Evolutionary conservation across 2,888 invertebrate species (phyloP), one percentile per base, ranked within the genome.

Genomic region (Drosophila nigritarsus): DNA sequence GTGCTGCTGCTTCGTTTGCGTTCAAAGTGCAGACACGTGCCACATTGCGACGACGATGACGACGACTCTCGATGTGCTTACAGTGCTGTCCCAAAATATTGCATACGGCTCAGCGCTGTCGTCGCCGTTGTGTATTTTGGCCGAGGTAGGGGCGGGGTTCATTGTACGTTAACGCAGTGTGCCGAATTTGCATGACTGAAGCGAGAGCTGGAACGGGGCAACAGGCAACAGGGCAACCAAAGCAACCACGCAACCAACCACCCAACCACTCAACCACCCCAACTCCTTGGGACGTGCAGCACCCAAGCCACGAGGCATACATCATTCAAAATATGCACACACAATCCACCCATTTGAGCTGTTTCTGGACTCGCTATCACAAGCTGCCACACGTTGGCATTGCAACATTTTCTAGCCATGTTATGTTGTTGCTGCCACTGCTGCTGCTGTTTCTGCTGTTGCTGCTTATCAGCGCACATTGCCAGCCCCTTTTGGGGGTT

Each of bases 11-110:
- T 78, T 78, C 81, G 87, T 84, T 88, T 85, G 77, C 70, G 76
- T 69, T 80, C 81, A 87, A 87, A 90, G 90, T 90, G 90, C 90
- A 82, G 90, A 90, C 90, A 90, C 90, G 90, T 90, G 90, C 85
- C 90, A 64, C 49, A 73, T 67, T 67, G 60, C 54, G 61, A 61
- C 24, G 18, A 8, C 15, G n/a, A 42, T 9, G 32, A 13, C 13
- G 24, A 20, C 20, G 42, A 20, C 36, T 27, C 61, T 49, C 48
- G 32, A 32, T 38, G 13, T 32, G 30, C 42, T 58, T 69, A 87
- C 87, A 84, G 66, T 87, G 70, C 54, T 70, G 81, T 62, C 81
- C 71, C 58, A 62, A 66, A 81, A 73, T 80, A 79, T 82, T 75
- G 82, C 65, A 56, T 55, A 72, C 55, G 34, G 58, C 64, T 71